A percentile compares a stretch with the other conserved stretches of the same genome.
Conservation (phyloP, 2,113 vertebrate species). For the Malurus melanocephalus region DNA sequence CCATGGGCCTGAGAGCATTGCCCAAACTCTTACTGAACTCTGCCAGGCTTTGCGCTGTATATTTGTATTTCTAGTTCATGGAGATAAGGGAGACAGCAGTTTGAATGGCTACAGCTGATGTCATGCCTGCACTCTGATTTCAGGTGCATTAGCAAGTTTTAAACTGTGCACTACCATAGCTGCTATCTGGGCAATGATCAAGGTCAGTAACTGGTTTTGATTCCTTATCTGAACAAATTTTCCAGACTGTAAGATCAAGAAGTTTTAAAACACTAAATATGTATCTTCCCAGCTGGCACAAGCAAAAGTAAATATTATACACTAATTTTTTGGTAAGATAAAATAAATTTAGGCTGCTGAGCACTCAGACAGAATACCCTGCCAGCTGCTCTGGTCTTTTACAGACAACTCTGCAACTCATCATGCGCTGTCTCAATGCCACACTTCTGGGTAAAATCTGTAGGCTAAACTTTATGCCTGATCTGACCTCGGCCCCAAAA, state of each 20-base stretch:
- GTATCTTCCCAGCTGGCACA: background rate
- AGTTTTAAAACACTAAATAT: background rate
- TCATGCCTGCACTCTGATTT: background rate
- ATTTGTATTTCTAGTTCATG: background rate
- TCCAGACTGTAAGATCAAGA: fast-evolving
- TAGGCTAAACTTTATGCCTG: background rate
- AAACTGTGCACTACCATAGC: background rate
- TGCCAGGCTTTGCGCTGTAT: background rate
- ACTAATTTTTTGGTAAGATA: background rate
- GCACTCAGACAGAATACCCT: background rate
- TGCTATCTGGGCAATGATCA: background rate
- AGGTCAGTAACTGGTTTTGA: background rate
- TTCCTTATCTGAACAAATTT: background rate
- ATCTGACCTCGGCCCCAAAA: background rate
- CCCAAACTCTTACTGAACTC: background rate
- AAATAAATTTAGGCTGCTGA: background rate
- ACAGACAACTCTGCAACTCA: background rate
- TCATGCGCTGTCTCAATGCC: background rate
- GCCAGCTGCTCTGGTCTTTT: background rate
- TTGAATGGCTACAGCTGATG: background rate
- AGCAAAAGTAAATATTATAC: background rate
- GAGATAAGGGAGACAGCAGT: background rate
- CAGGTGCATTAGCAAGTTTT: fast-evolving
- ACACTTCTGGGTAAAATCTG: background rate
- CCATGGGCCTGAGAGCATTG: background rate